Base-by-base conservation (phyloP, 2,113 vertebrate genomes). In the Lota lota region DNA sequence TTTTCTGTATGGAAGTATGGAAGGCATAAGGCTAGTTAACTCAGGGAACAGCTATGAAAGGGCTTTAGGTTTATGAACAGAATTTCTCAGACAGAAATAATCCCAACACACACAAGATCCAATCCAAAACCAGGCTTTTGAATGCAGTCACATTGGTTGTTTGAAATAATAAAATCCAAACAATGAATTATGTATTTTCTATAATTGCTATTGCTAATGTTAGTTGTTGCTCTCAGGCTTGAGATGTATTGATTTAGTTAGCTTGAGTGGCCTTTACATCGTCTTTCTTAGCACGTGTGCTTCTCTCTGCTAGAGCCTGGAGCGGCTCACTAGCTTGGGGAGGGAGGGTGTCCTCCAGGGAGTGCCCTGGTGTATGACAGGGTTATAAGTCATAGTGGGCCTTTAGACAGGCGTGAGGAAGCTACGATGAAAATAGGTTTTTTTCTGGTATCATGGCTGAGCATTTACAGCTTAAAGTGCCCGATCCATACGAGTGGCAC, bases 401-500 rank as follows among this genome's bases (percentile, higher is more conserved):
- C 83, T 84, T 77, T 85, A 75, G 85, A 83, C 87, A 89, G 88
- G 90, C 86, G 80, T 90, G 65, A 74, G 70, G 64, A 50, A 70
- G 79, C 74, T 69, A 74, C 66, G 83, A 80, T 76, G 84, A 75
- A 90, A 87, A 88, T 79, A 88, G 74, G 85, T 82, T 90, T 91
- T 89, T 91, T 89, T 83, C 85, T 87, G 85, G 79, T 84, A 81
- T 85, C 79, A 74, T 87, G 76, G 69, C 82, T 83, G 88, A 88
- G 83, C 85, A 79, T 72, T 77, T 79, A 47, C 70, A 81, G 82
- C 88, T 83, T 47, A 85, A 83, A 90, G 86, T 83, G 85, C 80
- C 84, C 88, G 87, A 91, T 92, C 89, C 88, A 90, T 89, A 91
- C 90, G 88, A 87, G 88, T 86, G 74, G 57, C 81, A 83, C 81